These are phyloP conservation scores for Gymnoscelis rufifasciata DNA, from an alignment of 2,888 invertebrate species.

Conservation along the genomic window DNA sequence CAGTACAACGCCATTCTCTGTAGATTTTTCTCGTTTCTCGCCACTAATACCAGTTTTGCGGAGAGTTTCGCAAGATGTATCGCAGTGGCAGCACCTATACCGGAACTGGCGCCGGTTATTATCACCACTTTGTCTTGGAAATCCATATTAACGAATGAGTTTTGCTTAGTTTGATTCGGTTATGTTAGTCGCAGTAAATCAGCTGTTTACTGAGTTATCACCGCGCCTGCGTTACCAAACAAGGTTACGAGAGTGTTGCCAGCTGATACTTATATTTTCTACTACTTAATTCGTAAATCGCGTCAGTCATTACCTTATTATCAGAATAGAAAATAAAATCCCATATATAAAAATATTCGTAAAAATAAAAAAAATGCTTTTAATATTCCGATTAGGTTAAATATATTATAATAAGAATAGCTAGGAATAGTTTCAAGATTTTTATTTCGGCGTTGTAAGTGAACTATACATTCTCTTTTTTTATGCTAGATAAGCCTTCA, in stretches of 20 bases:
- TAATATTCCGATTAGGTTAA: no score
- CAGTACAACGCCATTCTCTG: constrained; percentile 63
- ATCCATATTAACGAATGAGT: constrained; percentile 57
- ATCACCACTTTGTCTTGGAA: constrained; percentile 81
- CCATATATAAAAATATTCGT: no score
- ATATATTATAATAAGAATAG: no score
- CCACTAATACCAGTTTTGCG: constrained; percentile 82
- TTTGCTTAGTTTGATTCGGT: constrained; percentile 15
- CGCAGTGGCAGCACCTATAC: constrained; percentile 86
- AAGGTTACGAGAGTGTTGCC: constrained; percentile 10
- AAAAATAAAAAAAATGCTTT: no score
- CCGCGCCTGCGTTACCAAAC: constrained; percentile 24
- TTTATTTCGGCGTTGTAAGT: no score
- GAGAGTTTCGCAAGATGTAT: constrained; percentile 82
- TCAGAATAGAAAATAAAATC: no score
- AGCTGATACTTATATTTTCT: no score
- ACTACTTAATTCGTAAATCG: no score
- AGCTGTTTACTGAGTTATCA: constrained; percentile 27
- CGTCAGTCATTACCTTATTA: no score
- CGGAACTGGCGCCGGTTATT: constrained; percentile 86
- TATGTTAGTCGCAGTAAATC: constrained; percentile 15
- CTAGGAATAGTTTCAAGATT: no score
- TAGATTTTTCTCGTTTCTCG: constrained; percentile 60
- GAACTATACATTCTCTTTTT: no score
- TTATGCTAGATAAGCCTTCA: no score